phyloP scores from a whole-genome alignment of 2,888 invertebrate species.

The Apantesis nais region DNA sequence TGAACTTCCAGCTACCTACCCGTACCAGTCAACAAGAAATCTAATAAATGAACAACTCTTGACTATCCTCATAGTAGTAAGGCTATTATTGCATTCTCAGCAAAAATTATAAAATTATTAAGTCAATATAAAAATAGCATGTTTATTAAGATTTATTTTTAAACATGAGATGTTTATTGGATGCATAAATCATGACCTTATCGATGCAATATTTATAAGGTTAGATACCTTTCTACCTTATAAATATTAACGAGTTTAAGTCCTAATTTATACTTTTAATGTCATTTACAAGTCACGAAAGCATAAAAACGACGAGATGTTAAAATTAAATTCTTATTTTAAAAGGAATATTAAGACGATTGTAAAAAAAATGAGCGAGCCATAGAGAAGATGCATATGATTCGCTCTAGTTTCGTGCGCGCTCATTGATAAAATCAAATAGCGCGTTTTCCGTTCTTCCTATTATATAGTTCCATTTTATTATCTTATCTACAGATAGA shows the following conservation, averaged over 20 bases:
- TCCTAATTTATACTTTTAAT: background rate
- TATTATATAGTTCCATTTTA: no score
- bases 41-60: no score
- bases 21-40: no score
- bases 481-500: background rate
- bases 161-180: slow-evolving; percentile 1
- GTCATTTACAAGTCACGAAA: background rate
- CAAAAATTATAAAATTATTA: background rate
- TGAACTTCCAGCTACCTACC: no score
- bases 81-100: background rate
- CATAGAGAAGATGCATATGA: no score
- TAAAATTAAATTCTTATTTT: no score
- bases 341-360: no score
- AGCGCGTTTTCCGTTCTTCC: no score
- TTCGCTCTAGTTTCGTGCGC: no score
- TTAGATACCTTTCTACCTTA: slow-evolving; percentile 1
- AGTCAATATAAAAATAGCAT: background rate
- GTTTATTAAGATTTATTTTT: background rate
- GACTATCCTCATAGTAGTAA: background rate
- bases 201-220: background rate
- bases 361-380: no score
- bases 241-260: background rate
- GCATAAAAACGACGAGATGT: no score
- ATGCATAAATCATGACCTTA: background rate
- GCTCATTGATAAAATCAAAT: no score